These are phyloP conservation scores for Atta cephalotes DNA, from an alignment of 1,140 invertebrate species.

Conservation along the genomic window DNA sequence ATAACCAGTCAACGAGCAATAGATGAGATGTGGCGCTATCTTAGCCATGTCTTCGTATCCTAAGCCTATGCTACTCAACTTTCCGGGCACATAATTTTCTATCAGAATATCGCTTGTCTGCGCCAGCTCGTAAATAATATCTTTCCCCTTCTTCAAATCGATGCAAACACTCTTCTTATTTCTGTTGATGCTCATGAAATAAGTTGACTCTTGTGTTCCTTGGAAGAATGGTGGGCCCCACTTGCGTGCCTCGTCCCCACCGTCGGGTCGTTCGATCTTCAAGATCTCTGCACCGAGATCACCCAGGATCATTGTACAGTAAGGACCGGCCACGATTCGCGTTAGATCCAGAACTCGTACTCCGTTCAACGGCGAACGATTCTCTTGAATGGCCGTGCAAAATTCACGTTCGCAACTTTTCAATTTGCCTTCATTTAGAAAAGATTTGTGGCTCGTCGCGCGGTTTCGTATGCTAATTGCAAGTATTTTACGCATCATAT, in stretches of 20 bases:
- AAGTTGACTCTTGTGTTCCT: constrained; percentile 91
- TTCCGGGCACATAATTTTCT: constrained; percentile 98
- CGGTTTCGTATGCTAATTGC: neutral
- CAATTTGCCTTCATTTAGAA: neutral
- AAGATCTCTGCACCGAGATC: constrained; percentile 98
- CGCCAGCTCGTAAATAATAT: constrained; percentile 92
- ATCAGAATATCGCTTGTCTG: constrained; percentile 94
- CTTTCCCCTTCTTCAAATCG: constrained; percentile 93
- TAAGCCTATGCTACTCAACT: constrained; percentile 91
- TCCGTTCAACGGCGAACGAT: constrained; percentile 87
- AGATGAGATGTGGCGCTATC: constrained; percentile 94
- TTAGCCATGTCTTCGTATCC: constrained; percentile 92
- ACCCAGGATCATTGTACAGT: constrained; percentile 96
- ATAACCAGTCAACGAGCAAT: constrained; percentile 98
- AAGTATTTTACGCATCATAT: constrained; percentile 13
- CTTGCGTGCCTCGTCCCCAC: constrained; percentile 95
- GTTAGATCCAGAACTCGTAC: constrained; percentile 94
- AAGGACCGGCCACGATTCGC: constrained; percentile 91
- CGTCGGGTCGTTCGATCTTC: constrained; percentile 93
- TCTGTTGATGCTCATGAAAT: constrained; percentile 96
- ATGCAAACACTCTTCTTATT: constrained; percentile 98
- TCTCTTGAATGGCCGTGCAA: constrained; percentile 45
- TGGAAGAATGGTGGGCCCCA: constrained; percentile 97
- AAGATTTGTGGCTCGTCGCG: neutral
- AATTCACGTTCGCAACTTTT: constrained; percentile 24